phyloP scores from a whole-genome alignment of 1,140 invertebrate genomes.

The Hesperophylax magnus region DNA sequence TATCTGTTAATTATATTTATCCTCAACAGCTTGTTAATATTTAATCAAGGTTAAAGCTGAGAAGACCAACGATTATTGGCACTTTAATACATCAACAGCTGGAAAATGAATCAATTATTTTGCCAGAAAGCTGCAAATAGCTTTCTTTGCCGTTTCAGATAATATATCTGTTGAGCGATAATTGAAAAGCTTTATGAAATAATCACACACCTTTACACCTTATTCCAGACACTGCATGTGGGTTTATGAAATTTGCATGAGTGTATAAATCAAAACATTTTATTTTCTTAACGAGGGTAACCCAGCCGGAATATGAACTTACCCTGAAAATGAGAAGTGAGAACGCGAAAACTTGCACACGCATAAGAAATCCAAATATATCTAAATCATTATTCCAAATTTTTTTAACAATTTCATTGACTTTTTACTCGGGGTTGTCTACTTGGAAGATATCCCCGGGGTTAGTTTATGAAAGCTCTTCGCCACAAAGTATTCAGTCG shows the following conservation, averaged over 20 bases:
- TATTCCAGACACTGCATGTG: slow-evolving; percentile 53
- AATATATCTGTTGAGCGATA: slow-evolving; percentile 38
- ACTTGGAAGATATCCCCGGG: not conserved
- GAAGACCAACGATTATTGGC: too few species aligned
- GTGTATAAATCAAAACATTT: slow-evolving; percentile 58
- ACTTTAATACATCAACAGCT: too few species aligned
- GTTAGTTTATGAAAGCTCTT: not conserved
- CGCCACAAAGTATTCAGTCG: not conserved
- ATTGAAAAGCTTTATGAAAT: slow-evolving; percentile 48
- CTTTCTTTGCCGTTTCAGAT: not conserved
- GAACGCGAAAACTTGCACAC: not conserved
- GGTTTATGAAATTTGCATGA: slow-evolving; percentile 57
- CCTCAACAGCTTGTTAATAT: too few species aligned
- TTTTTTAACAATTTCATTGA: not conserved
- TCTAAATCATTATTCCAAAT: not conserved
- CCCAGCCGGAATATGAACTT: slow-evolving; percentile 17
- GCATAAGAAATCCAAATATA: not conserved
- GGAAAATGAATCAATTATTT: slow-evolving; percentile 4
- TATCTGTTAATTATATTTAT: too few species aligned
- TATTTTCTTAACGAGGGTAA: slow-evolving; percentile 56
- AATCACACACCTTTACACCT: slow-evolving; percentile 40
- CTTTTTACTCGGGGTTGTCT: not conserved
- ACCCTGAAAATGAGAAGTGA: not conserved
- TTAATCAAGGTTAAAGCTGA: too few species aligned
- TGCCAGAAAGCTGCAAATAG: not conserved